phyloP scores from a whole-genome alignment of 1,140 invertebrate genomes.

The Chionoecetes opilio region DNA sequence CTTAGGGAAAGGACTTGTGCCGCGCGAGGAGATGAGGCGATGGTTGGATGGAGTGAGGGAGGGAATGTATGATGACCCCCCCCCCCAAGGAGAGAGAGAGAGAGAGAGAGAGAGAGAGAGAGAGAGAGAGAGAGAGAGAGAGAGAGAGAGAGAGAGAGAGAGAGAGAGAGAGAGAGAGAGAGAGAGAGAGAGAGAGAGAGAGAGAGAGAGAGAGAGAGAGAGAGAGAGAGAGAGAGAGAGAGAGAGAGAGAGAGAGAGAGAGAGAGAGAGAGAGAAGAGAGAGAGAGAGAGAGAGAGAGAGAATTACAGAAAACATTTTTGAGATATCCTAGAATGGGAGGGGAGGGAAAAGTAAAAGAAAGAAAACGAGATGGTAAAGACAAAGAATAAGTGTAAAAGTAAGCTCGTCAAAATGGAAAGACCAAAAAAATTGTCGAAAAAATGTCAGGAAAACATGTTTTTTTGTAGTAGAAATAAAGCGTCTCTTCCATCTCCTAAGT shows the following conservation, averaged over 20 bases:
- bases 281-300: constrained; percentile 28
- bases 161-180: not conserved
- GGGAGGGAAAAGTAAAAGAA: not conserved
- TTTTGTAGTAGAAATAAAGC: not conserved
- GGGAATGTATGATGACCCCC: no score
- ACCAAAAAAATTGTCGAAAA: not conserved
- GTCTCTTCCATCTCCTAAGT: not conserved
- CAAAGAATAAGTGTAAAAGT: not conserved
- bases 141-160: not conserved
- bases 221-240: not conserved
- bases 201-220: not conserved
- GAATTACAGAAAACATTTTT: not conserved
- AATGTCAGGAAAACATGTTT: not conserved
- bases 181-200: not conserved
- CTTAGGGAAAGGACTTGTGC: constrained; percentile 43
- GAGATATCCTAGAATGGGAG: not conserved
- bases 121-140: not conserved
- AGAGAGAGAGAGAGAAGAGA: not conserved
- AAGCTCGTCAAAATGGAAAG: not conserved
- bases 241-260: not conserved
- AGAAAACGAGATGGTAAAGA: not conserved
- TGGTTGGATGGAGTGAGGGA: not conserved
- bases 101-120: not conserved
- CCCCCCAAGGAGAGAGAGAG: not conserved
- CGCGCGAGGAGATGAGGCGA: not conserved